Evolutionary conservation across 1,140 invertebrate genomes (phyloP).

Genomic region (Tenebrio molitor): DNA sequence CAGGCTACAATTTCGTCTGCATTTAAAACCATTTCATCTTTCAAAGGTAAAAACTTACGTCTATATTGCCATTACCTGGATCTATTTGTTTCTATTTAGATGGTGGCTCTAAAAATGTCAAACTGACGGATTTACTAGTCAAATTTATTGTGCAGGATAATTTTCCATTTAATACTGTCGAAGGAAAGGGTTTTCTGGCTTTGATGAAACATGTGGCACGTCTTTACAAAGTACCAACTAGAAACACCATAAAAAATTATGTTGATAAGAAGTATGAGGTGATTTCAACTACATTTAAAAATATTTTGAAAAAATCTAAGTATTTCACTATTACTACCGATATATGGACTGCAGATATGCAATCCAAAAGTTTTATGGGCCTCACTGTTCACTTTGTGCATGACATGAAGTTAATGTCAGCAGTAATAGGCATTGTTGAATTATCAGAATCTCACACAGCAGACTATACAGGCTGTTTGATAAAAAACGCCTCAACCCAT

Average conservation of each 20-base stretch:
- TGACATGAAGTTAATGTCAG: conserved; percentile 27
- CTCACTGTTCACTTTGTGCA: conserved; percentile 46
- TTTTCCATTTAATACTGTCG: conserved; percentile 42
- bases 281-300: conserved; percentile 9
- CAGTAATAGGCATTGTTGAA: conserved; percentile 37
- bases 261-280: conserved; percentile 47
- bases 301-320: conserved; percentile 22
- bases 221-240: conserved; percentile 50
- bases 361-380: conserved; percentile 39
- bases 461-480: no score
- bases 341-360: conserved; percentile 48
- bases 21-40: no score
- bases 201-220: conserved; percentile 52
- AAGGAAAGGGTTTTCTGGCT: conserved; percentile 46
- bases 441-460: conserved; percentile 44
- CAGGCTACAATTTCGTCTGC: no score
- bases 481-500: no score
- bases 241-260: conserved; percentile 49
- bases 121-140: conserved; percentile 42
- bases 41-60: no score
- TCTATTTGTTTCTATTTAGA: no score
- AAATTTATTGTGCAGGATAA: conserved; percentile 49
- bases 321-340: conserved; percentile 39
- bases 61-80: no score
- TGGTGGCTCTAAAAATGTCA: conserved; percentile 11